Percentiles rank a stretch among this genome's conserved stretches.
Evolutionary conservation across 1,140 invertebrate species (phyloP).

Genomic region (Rhopalosiphum padi): DNA sequence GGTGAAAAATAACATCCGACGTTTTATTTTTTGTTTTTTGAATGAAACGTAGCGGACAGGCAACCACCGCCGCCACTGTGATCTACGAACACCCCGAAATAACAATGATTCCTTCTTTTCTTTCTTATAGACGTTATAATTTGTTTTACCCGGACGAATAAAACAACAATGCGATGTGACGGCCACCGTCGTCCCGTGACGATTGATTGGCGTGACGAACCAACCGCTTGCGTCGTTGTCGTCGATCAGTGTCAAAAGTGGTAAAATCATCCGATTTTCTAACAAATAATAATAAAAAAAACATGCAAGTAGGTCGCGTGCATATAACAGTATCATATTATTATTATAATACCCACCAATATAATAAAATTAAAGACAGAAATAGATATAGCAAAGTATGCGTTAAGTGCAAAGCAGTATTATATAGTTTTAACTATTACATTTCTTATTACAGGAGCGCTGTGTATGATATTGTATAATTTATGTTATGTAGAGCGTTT

Average conservation of each 20-base stretch:
- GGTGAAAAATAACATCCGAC: slow-evolving; percentile 53
- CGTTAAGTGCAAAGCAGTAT: not conserved
- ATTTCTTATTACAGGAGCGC: not conserved
- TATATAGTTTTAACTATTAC: not conserved
- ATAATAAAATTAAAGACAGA: not conserved
- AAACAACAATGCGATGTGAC: slow-evolving; percentile 15
- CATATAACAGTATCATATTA: not conserved
- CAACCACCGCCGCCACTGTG: not conserved
- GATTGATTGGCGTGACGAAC: slow-evolving; percentile 34
- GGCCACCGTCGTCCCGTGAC: not conserved
- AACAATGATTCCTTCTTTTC: slow-evolving; percentile 31
- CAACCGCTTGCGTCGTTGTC: not conserved
- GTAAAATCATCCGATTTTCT: slow-evolving; percentile 2
- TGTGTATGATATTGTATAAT: not conserved
- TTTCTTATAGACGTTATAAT: slow-evolving; percentile 25
- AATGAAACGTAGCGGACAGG: slow-evolving; percentile 34
- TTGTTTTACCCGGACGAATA: slow-evolving; percentile 38
- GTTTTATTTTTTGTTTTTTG: slow-evolving; percentile 3
- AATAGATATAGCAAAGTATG: not conserved
- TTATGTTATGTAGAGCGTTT: not conserved
- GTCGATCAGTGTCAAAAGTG: slow-evolving; percentile 27
- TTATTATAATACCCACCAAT: not conserved
- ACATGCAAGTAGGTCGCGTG: not conserved
- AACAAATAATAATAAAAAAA: not conserved
- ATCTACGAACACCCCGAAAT: not conserved